Evolutionary conservation across 2,888 invertebrate genomes (phyloP), one percentile per base, ranked within the genome.

Genomic region (Eudemis profundana): DNA sequence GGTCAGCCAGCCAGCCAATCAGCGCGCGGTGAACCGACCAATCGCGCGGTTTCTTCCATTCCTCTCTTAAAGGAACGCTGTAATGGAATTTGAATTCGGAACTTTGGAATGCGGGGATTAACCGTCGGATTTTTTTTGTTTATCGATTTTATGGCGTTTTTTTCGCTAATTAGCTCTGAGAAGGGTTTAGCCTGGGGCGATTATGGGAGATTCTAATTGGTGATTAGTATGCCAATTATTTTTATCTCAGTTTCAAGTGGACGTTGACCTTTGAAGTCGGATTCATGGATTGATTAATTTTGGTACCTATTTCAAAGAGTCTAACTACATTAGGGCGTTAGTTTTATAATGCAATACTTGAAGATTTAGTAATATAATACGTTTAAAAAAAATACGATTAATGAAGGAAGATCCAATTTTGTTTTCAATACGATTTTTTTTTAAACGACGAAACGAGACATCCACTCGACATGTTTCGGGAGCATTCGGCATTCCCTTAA

Each of bases 11-110:
- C 74, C 81, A 74, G 88, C 90, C 90, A 90, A 90, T 90, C 88
- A 83, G 81, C 69, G 82, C 84, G 87, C 85, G 87, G 88, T 84
- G 86, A 85, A 81, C 86, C 86, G 78, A 82, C 91, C 91, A 91
- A 91, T 91, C 87, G 84, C 83, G 81, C 76, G 81, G 82, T 82
- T 78, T 80, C 80, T 83, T 83, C 77, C 83, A 82, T 87, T 86
- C 83, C 85, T 82, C 82, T 86, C 85, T 85, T 76, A 81, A 86
- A 84, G 74, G 74, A 76, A 74, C 77, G 72, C 82, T 84, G 90
- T 91, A 90, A 91, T 91, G 91, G 91, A 91, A 91, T 91, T 91
- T 89, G 82, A 83, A 82, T 84, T 82, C 75, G 81, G 82, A 84
- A 84, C 81, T 83, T 85, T 81, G 78, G 79, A 72, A 76, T 77